Percentiles rank a stretch among this genome's conserved stretches.
These are phyloP conservation scores for Camponotus pennsylvanicus DNA, from an alignment of 1,140 invertebrate species.

Conservation along the genomic window DNA sequence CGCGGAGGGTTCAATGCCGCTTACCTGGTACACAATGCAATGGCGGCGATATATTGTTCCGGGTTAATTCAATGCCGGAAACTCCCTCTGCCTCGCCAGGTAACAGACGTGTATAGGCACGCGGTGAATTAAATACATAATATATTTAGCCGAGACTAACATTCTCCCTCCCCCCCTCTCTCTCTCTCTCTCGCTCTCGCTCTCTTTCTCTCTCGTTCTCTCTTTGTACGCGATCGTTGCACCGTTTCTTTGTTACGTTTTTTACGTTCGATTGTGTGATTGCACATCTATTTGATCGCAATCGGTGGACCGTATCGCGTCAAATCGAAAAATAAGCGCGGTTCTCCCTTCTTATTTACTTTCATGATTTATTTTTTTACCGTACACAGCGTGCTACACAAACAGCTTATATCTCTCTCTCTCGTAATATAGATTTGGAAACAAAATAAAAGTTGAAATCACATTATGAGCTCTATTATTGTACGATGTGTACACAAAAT, in stretches of 20 bases:
- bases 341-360: neutral
- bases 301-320: neutral
- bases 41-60: conserved; percentile 78
- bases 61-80: conserved; percentile 76
- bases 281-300: neutral
- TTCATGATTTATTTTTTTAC: neutral
- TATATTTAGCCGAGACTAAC: conserved; percentile 48
- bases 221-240: neutral
- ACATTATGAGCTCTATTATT: neutral
- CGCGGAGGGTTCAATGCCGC: conserved; percentile 65
- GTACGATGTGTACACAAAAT: neutral
- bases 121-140: conserved; percentile 47
- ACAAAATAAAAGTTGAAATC: no score
- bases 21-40: conserved; percentile 78
- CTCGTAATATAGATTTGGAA: neutral
- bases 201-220: neutral
- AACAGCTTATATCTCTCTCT: neutral
- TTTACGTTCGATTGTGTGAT: conserved; percentile 9
- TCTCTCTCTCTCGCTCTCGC: neutral
- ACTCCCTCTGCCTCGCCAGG: conserved; percentile 52
- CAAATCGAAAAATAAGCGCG: neutral
- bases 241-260: neutral
- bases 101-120: conserved; percentile 30
- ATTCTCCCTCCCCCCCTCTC: neutral
- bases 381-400: no score